These are phyloP conservation scores for Notarius quadriscutis DNA, from an alignment of 2,113 vertebrate species.

Conservation along the genomic window DNA sequence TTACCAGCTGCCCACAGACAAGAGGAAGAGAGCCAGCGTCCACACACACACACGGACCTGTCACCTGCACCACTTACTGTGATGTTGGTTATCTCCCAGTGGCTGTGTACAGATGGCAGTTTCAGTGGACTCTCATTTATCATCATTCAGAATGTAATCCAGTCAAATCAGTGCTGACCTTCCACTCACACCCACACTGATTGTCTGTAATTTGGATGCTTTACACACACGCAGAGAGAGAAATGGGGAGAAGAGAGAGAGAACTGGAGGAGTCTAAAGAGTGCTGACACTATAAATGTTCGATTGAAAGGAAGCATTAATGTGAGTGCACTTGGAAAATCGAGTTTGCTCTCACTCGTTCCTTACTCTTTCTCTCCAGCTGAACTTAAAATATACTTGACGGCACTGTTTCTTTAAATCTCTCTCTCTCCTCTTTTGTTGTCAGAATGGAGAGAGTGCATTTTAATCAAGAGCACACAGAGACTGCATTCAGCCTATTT, in stretches of 20 bases:
- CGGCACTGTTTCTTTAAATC: background rate
- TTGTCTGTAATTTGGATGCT: conserved; percentile 19
- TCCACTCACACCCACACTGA: conserved; percentile 14
- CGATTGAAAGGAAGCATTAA: background rate
- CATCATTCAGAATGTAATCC: conserved; percentile 39
- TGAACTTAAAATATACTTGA: background rate
- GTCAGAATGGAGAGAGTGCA: conserved; percentile 22
- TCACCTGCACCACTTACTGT: conserved; percentile 31
- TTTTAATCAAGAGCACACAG: conserved; percentile 7
- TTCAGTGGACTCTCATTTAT: conserved; percentile 36
- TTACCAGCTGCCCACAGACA: background rate
- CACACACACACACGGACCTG: conserved; percentile 3
- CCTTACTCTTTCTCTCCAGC: background rate
- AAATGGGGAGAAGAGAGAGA: background rate
- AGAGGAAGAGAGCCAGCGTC: background rate
- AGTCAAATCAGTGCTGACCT: conserved; percentile 23
- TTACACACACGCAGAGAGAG: background rate
- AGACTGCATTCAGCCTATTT: conserved; percentile 1
- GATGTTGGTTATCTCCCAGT: conserved; percentile 33
- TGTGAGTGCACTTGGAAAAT: background rate
- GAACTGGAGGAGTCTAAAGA: background rate
- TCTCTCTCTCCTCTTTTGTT: conserved; percentile 38
- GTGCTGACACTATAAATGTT: background rate
- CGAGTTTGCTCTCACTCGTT: background rate
- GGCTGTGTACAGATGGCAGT: conserved; percentile 32